Conservation (phyloP, 2,888 invertebrate genomes). For the Hyalella azteca region DNA sequence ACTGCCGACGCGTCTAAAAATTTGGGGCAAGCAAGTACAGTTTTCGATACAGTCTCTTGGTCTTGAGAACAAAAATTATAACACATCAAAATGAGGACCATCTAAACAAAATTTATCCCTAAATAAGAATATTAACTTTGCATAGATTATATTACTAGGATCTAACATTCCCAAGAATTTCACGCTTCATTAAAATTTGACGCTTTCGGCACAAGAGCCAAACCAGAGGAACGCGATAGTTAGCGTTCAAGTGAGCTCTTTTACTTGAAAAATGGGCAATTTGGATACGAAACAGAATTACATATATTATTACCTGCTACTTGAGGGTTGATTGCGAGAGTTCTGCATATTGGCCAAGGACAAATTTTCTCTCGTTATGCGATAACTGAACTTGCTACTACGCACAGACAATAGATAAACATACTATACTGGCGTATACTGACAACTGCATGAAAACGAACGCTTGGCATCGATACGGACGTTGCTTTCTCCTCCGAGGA, state of each 20-base stretch:
- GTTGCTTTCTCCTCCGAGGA: too few species aligned
- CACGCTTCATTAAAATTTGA: too few species aligned
- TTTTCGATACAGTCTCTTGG: too few species aligned
- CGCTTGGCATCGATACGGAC: slow-evolving; percentile 8
- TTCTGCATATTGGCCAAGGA: slow-evolving; percentile 1
- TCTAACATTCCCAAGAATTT: too few species aligned
- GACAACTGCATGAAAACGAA: slow-evolving; percentile 2
- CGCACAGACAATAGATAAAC: background rate
- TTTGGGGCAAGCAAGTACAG: too few species aligned
- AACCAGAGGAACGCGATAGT: background rate
- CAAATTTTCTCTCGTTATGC: background rate
- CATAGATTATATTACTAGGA: too few species aligned
- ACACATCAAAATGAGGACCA: too few species aligned
- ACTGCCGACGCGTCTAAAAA: too few species aligned
- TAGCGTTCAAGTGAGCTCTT: slow-evolving; percentile 17
- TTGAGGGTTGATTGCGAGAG: background rate
- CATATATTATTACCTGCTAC: background rate
- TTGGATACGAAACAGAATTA: background rate
- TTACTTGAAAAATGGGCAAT: background rate
- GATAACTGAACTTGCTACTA: background rate
- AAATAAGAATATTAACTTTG: too few species aligned
- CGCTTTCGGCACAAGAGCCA: background rate
- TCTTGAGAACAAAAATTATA: too few species aligned
- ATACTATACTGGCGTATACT: background rate
- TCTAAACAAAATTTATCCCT: too few species aligned